Evolutionary conservation across 2,888 invertebrate genomes (phyloP).

Genomic region (Nebria brevicollis): DNA sequence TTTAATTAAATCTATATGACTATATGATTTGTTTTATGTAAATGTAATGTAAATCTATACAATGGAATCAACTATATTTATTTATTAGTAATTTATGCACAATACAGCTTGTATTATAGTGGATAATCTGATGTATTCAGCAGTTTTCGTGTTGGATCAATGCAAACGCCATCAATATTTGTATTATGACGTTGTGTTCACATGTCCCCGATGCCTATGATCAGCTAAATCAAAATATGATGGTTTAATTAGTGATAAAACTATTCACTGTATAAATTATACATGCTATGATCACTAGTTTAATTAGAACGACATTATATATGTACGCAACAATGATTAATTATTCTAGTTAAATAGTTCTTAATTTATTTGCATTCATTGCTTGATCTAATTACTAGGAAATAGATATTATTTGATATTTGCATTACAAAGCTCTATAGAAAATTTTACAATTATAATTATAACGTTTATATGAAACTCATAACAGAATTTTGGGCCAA

Average conservation of each 20-base stretch:
- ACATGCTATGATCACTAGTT: conserved; percentile 36
- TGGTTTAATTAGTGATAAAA: conserved; percentile 45
- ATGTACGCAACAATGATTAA: background rate
- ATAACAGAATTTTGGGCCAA: no score
- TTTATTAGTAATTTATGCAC: background rate
- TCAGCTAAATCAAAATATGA: conserved; percentile 41
- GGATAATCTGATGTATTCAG: conserved; percentile 40
- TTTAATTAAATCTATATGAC: no score
- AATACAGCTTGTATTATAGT: background rate
- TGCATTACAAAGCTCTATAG: no score
- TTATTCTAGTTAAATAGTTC: background rate
- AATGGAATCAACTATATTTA: no score
- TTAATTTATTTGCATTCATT: background rate
- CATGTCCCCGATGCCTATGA: conserved; percentile 32
- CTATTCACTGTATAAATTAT: conserved; percentile 40
- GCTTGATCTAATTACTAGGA: no score
- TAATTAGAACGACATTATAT: conserved; percentile 18
- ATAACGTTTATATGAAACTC: no score
- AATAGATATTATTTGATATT: no score
- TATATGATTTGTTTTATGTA: no score
- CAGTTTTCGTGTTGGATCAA: conserved; percentile 35
- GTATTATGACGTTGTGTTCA: conserved; percentile 23
- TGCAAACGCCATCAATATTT: conserved; percentile 34
- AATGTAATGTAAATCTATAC: no score
- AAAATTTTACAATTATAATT: no score